A percentile compares a stretch with the other conserved stretches of the same genome.
phyloP scores from a whole-genome alignment of 2,113 vertebrate species.

The Scomber japonicus region DNA sequence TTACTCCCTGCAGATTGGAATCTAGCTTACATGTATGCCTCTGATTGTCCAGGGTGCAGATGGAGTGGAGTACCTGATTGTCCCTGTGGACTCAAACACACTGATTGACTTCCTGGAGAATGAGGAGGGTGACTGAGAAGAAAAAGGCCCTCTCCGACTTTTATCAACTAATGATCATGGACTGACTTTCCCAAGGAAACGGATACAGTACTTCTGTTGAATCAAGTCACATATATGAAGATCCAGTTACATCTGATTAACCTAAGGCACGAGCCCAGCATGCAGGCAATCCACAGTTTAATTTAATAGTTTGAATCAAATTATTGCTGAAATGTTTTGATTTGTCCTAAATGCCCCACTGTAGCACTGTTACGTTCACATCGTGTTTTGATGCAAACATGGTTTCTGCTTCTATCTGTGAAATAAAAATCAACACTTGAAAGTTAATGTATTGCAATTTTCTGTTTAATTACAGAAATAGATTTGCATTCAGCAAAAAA shows the following conservation, averaged over 20 bases:
- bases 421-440: conserved; percentile 57
- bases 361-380: conserved; percentile 22
- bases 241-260: background rate
- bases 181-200: background rate
- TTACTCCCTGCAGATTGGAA: background rate
- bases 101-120: conserved; percentile 93
- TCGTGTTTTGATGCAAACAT: background rate
- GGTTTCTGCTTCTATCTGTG: background rate
- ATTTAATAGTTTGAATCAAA: conserved; percentile 15
- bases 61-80: conserved; percentile 93
- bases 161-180: background rate
- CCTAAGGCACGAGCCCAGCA: background rate
- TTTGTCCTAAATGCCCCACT: conserved; percentile 7
- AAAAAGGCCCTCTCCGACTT: background rate
- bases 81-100: conserved; percentile 91
- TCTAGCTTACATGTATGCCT: background rate
- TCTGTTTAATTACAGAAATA: conserved; percentile 73
- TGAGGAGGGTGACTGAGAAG: conserved; percentile 85
- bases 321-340: conserved; percentile 7
- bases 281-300: background rate
- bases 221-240: background rate
- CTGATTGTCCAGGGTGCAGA: conserved; percentile 88
- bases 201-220: background rate
- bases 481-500: conserved; percentile 70
- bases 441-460: conserved; percentile 53